Percentiles rank a stretch among this genome's conserved stretches.
These are phyloP conservation scores for Agapornis roseicollis DNA, from an alignment of 2,113 vertebrate genomes.

Conservation along the genomic window DNA sequence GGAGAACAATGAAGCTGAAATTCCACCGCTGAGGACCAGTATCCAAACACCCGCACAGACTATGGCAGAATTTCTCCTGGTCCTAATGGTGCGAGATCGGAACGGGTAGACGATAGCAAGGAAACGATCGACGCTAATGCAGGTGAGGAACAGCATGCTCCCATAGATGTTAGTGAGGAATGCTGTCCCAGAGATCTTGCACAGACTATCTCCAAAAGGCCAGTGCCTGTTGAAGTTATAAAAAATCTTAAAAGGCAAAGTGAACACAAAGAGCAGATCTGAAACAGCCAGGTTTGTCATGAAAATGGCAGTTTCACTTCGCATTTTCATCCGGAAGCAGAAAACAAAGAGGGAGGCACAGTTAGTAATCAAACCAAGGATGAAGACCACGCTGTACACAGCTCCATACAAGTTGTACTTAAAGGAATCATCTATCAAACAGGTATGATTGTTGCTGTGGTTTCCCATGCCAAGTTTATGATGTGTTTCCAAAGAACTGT, in stretches of 20 bases:
- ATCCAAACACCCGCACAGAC: constrained; percentile 93
- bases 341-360: constrained; percentile 95
- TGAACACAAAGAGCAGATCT: constrained; percentile 94
- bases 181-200: constrained; percentile 94
- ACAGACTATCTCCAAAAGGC: constrained; percentile 95
- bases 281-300: constrained; percentile 96
- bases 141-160: constrained; percentile 98
- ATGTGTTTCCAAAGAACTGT: neutral
- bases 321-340: constrained; percentile 93
- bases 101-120: constrained; percentile 96
- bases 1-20: constrained; percentile 94
- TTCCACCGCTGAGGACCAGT: constrained; percentile 92
- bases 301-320: constrained; percentile 94
- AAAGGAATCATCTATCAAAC: constrained; percentile 93
- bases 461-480: constrained; percentile 74
- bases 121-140: constrained; percentile 96
- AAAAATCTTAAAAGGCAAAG: constrained; percentile 95
- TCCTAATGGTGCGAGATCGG: constrained; percentile 89
- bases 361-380: constrained; percentile 93
- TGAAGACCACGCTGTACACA: constrained; percentile 94
- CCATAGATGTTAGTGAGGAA: constrained; percentile 98
- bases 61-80: constrained; percentile 86
- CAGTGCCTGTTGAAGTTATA: constrained; percentile 96
- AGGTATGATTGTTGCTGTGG: constrained; percentile 84
- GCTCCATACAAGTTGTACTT: constrained; percentile 96